Conservation (phyloP, 2,888 invertebrate genomes). For the Drosophila nigricruria region DNA sequence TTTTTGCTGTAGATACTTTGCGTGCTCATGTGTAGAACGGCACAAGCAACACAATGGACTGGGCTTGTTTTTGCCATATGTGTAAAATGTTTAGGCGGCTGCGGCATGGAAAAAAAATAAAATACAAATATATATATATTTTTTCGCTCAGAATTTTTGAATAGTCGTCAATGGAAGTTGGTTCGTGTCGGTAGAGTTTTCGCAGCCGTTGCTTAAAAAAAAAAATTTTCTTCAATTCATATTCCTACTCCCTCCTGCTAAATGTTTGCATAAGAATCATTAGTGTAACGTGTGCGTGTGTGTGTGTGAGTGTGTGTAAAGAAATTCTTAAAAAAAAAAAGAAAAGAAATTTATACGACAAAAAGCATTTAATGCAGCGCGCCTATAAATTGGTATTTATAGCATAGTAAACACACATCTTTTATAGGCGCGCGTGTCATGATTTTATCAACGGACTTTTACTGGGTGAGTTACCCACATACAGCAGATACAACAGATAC, state of each 20-base stretch:
- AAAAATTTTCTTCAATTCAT: slow-evolving; percentile 1
- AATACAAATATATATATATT: slow-evolving; percentile 34
- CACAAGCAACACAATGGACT: slow-evolving; percentile 57
- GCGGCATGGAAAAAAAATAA: slow-evolving; percentile 44
- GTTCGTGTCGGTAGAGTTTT: slow-evolving; percentile 47
- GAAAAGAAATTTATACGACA: slow-evolving; percentile 21
- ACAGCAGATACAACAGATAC: neutral
- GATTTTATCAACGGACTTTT: slow-evolving; percentile 67
- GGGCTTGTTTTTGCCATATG: slow-evolving; percentile 81
- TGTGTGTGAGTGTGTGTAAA: slow-evolving; percentile 18
- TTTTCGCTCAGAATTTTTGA: slow-evolving; percentile 71
- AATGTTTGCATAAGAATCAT: slow-evolving; percentile 56
- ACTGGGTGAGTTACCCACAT: slow-evolving; percentile 61
- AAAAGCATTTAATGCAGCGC: slow-evolving; percentile 45
- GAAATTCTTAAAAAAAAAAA: slow-evolving; percentile 33
- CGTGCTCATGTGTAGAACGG: slow-evolving; percentile 53
- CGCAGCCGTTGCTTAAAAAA: slow-evolving; percentile 17
- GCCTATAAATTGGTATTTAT: slow-evolving; percentile 53
- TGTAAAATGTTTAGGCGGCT: slow-evolving; percentile 76
- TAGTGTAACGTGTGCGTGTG: slow-evolving; percentile 32
- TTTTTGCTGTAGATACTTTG: slow-evolving; percentile 44
- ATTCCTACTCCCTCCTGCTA: slow-evolving; percentile 6
- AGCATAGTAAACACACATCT: slow-evolving; percentile 48
- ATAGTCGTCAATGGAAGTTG: slow-evolving; percentile 73
- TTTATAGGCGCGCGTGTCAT: slow-evolving; percentile 55